Evolutionary conservation across 1,140 invertebrate genomes (phyloP).

Genomic region (Wiebesia pumilae): DNA sequence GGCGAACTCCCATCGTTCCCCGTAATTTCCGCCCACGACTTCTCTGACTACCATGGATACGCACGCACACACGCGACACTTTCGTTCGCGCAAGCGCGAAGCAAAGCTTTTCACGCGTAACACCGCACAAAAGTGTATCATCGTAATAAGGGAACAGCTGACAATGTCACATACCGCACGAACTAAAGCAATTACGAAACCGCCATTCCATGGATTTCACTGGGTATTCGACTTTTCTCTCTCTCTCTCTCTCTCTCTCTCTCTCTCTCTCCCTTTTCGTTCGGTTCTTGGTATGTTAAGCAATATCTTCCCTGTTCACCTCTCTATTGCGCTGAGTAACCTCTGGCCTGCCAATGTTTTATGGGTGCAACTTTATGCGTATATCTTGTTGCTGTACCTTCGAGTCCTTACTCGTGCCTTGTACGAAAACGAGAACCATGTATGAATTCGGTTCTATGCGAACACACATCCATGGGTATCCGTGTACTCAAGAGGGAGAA

Average conservation of each 20-base stretch:
- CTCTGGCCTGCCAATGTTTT: conserved; percentile 55
- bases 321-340: conserved; percentile 57
- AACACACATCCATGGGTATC: too few species aligned
- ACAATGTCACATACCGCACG: conserved; percentile 63
- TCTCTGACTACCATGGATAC: neutral
- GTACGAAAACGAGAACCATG: neutral
- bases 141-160: conserved; percentile 68
- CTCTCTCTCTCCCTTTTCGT: neutral
- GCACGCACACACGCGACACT: neutral
- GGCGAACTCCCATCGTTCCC: neutral
- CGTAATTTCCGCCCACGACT: neutral
- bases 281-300: conserved; percentile 4
- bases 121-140: conserved; percentile 57
- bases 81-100: conserved; percentile 43
- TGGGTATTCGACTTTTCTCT: conserved; percentile 32
- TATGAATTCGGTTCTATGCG: neutral
- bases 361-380: conserved; percentile 30
- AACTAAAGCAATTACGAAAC: conserved; percentile 66
- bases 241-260: neutral
- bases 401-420: neutral
- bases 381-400: conserved; percentile 34
- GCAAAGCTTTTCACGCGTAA: neutral
- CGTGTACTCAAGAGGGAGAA: neutral
- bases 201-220: conserved; percentile 60
- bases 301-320: conserved; percentile 29